Evolutionary conservation across 2,113 vertebrate genomes (phyloP).

Genomic region (Fulica atra): DNA sequence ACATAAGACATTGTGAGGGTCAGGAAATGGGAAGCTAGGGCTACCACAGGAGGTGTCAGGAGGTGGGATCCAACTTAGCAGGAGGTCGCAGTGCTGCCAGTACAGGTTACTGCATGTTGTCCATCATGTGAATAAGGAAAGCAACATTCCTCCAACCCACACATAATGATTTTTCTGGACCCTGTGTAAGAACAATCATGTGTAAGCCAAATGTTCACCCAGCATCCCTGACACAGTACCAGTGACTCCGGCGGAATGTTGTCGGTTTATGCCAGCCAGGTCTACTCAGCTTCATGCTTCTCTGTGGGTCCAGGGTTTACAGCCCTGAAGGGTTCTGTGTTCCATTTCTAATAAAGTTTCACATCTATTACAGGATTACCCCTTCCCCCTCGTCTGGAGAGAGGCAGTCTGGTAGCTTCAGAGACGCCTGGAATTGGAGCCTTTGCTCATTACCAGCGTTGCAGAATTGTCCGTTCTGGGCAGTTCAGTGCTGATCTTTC

Average conservation of each 20-base stretch:
- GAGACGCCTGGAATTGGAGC: rapidly evolving
- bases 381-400: not conserved
- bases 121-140: not conserved
- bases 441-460: not conserved
- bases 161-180: not conserved
- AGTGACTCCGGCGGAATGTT: not conserved
- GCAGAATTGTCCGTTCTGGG: not conserved
- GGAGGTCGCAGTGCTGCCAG: not conserved
- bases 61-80: not conserved
- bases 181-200: not conserved
- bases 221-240: not conserved
- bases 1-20: not conserved
- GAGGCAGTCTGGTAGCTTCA: not conserved
- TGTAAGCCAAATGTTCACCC: not conserved
- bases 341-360: not conserved
- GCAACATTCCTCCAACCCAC: not conserved
- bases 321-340: not conserved
- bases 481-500: not conserved
- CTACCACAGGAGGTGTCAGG: not conserved
- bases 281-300: not conserved
- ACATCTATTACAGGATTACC: not conserved
- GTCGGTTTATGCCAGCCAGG: not conserved
- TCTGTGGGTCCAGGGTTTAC: not conserved
- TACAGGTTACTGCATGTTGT: not conserved
- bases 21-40: not conserved